phyloP scores from a whole-genome alignment of 2,113 vertebrate species.

The Lepus timidus region DNA sequence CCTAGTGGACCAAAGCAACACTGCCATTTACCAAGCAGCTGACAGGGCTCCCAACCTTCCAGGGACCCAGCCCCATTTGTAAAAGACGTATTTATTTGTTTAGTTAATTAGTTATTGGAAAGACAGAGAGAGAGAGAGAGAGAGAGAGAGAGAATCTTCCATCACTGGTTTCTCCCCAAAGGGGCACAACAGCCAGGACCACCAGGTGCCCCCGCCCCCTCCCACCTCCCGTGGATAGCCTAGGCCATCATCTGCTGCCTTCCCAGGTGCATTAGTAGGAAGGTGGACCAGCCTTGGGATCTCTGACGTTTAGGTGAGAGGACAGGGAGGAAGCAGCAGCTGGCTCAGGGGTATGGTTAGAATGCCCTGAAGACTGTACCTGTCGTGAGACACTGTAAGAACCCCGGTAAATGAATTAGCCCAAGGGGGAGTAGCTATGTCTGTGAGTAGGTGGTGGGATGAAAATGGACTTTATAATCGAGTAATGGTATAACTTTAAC shows the following conservation, averaged over 20 bases:
- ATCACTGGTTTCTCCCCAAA: too few species aligned
- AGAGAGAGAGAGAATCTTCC: too few species aligned
- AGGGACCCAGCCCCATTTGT: neutral
- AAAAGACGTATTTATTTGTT: too few species aligned
- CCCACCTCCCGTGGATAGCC: too few species aligned
- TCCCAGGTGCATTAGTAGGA: too few species aligned
- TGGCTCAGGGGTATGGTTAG: neutral
- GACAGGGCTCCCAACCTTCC: neutral
- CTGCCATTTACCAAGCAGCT: neutral
- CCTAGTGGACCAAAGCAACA: neutral
- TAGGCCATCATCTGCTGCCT: too few species aligned
- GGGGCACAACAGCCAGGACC: too few species aligned
- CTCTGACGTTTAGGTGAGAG: neutral
- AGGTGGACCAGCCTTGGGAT: neutral
- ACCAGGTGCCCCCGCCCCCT: too few species aligned
- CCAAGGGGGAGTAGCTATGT: neutral
- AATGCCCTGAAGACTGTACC: neutral
- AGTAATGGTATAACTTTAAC: slow-evolving; percentile 21
- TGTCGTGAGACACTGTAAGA: neutral
- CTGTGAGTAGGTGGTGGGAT: neutral
- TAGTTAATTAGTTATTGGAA: too few species aligned
- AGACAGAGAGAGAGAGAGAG: too few species aligned
- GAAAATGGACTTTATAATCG: slow-evolving; percentile 44
- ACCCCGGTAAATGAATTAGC: neutral
- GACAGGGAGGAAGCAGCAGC: neutral